These are phyloP conservation scores for Platycheirus albimanus DNA, from an alignment of 2,888 invertebrate genomes.

Conservation along the genomic window DNA sequence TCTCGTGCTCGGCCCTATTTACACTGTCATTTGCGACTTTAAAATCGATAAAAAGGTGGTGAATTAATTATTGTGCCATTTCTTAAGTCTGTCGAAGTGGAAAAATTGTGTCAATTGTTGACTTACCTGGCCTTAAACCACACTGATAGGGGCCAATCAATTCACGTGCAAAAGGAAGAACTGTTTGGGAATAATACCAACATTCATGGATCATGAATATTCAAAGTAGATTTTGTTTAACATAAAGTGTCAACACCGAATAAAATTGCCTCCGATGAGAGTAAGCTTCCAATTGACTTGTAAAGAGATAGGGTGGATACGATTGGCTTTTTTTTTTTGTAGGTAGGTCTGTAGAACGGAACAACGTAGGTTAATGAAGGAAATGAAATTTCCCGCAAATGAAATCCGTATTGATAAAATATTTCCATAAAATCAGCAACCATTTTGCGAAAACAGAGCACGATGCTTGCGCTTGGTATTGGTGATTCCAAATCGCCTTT, in stretches of 20 bases:
- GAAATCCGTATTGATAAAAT: slow-evolving; percentile 48
- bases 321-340: slow-evolving; percentile 3
- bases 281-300: neutral
- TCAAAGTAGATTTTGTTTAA: no score
- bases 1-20: no score
- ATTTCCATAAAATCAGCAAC: slow-evolving; percentile 50
- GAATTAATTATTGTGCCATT: no score
- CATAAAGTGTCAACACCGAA: slow-evolving; percentile 18
- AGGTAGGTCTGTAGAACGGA: slow-evolving; percentile 23
- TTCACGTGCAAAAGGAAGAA: no score
- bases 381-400: slow-evolving; percentile 60
- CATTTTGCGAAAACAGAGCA: slow-evolving; percentile 27
- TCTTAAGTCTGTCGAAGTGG: no score
- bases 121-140: no score
- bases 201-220: no score
- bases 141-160: no score
- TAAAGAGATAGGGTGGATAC: neutral
- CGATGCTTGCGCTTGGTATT: slow-evolving; percentile 14
- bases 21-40: no score
- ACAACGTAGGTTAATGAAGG: slow-evolving; percentile 34
- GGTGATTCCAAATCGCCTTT: slow-evolving; percentile 30
- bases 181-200: no score
- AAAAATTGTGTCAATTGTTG: no score
- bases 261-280: slow-evolving; percentile 8
- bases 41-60: no score